Evolutionary conservation across 2,888 invertebrate species (phyloP).

Genomic region (Vandiemenella viatica): DNA sequence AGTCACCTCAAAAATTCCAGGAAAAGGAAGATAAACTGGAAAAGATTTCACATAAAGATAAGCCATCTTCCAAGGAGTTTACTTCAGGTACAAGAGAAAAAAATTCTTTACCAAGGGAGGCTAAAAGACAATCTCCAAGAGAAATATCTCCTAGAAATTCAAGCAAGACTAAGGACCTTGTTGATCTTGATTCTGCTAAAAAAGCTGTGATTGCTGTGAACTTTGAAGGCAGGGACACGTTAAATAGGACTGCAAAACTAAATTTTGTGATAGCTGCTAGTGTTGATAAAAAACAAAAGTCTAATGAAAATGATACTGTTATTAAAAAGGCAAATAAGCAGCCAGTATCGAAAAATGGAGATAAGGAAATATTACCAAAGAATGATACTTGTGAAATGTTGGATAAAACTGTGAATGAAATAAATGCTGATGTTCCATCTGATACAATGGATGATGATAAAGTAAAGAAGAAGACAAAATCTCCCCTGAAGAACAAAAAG

Average conservation of each 20-base stretch:
- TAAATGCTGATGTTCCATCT: neutral
- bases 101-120: neutral
- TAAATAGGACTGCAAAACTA: neutral
- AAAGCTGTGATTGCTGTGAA: neutral
- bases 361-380: neutral
- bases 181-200: neutral
- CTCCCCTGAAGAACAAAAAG: neutral
- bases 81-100: neutral
- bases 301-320: slow-evolving; percentile 10
- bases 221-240: too few relatives aligned
- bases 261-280: slow-evolving; percentile 7
- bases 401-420: neutral
- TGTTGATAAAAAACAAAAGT: slow-evolving; percentile 3
- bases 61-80: neutral
- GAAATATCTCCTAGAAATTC: neutral
- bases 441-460: slow-evolving; percentile 9
- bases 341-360: neutral
- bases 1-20: too few relatives aligned
- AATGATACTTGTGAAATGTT: neutral
- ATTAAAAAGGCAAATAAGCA: slow-evolving; percentile 9
- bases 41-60: neutral
- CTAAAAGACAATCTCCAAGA: neutral
- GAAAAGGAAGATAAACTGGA: neutral
- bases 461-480: slow-evolving; percentile 28
- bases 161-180: neutral